Base-by-base conservation (phyloP, 2,888 invertebrate genomes). In the Asteroscopus sphinx region DNA sequence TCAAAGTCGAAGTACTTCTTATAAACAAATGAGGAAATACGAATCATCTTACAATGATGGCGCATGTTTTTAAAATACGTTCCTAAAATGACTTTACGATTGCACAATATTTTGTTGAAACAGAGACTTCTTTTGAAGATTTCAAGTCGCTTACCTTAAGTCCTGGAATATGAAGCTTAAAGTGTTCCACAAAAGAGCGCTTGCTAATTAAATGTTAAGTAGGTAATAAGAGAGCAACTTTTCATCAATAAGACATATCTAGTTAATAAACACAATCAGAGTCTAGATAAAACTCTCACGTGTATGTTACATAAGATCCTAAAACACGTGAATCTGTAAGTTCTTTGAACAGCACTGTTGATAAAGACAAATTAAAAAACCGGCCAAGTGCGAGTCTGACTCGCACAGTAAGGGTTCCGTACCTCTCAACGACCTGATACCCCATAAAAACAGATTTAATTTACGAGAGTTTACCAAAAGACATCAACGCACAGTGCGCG, bases 11-110 rank as follows among this genome's bases (percentile, higher is more conserved):
- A 17, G 13, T 58, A n/a, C n/a, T n/a, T 59, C 37, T 48, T 40
- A n/a, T 39, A 47, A 41, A 59, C 28, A 40, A 66, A 61, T 45
- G 54, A 69, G 55, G 57, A 63, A 68, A 72, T 35, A 44, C 5
- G 21, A 57, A 48, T 52, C 33, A 25, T 54, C 28, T 47, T 5
- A 21, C 16, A 28, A 58, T 73, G 73, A 73, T 48, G 16, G 6
- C 16, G 73, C 73, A 64, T 16, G 28, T 69, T 69, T 53, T 57
- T 36, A 47, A 26, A 35, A 28, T 30, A 32, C 15, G 32, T 32
- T 15, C 7, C 42, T 48, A 12, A 26, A 51, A 51, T 51, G 16
- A 66, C 32, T 55, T 48, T 21, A 48, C 15, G 42, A 66, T 67
- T 66, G 47, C 47, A 66, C 47, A 67, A 67, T 54, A 39, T 42